Base-by-base conservation (phyloP, 2,113 vertebrate genomes). In the Ptyas mucosa region DNA sequence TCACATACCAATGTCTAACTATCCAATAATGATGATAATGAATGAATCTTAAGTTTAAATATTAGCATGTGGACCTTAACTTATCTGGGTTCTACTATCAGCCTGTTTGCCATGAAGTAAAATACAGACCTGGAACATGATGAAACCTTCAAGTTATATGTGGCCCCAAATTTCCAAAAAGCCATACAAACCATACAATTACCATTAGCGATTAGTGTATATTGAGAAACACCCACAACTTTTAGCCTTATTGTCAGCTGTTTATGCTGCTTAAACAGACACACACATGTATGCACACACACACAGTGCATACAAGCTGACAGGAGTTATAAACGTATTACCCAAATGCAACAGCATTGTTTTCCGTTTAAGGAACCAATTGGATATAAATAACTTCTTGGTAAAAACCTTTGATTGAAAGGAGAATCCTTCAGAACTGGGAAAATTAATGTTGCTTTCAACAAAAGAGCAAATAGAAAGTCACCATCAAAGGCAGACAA, bases 361-460 rank as follows among this genome's bases (percentile, higher is more conserved):
- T 97, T 96, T 94, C 96, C 95, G 93, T 96, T 95, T 97, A 97
- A 96, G 96, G 95, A 96, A 88, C 90, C 92, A 95, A 87, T 54
- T 95, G 89, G 92, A 90, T 97, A 94, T 94, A 96, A 97, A 95
- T 92, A 96, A 95, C 93, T n/a, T 69, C 94, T 96, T 96, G 75
- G 29, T 94, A 87, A 89, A 85, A 90, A 85, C 93, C 90, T 92
- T 9, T 89, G 64, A 95, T 94, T 94, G 92, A 91, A 96, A 89
- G 91, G 93, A 93, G 93, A 91, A 92, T 89, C 5, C 1, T 88
- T 96, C 89, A 94, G 54, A 75, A 2, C 5, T 75, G 23, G 39
- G 88, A 52, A 69, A 94, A 94, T 85, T 81, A 91, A 26, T 93
- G 89, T 34, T 95, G 75, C 90, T 96, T 94, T 94, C 94, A 95